Evolutionary conservation across 2,888 invertebrate genomes (phyloP).

Genomic region (Cremastinae sp.): DNA sequence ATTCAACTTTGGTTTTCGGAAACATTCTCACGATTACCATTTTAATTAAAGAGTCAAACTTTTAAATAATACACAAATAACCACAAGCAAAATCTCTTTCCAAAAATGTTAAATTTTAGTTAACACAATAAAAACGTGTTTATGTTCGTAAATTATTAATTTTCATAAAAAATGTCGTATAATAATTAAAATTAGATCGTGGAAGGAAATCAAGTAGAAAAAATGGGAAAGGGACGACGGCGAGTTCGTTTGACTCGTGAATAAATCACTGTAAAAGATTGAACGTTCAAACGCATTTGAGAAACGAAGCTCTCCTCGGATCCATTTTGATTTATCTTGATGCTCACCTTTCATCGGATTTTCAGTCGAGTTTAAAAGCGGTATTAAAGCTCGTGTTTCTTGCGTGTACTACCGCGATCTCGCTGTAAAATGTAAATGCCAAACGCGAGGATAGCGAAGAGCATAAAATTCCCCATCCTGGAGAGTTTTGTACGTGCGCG

Average conservation of each 20-base stretch:
- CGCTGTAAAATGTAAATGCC: constrained; percentile 49
- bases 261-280: constrained; percentile 49
- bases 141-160: too few species aligned
- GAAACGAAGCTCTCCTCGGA: constrained; percentile 21
- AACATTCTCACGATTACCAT: too few species aligned
- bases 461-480: constrained; percentile 44
- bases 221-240: background rate
- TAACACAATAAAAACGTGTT: too few species aligned
- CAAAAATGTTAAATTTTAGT: too few species aligned
- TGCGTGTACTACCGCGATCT: constrained; percentile 44
- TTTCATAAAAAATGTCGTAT: too few species aligned
- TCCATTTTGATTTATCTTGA: constrained; percentile 55
- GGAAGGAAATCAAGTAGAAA: background rate
- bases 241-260: constrained; percentile 23
- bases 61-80: too few species aligned
- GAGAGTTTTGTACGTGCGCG: background rate
- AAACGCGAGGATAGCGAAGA: constrained; percentile 32
- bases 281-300: constrained; percentile 10
- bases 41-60: too few species aligned
- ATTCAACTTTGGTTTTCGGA: too few species aligned
- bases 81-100: too few species aligned
- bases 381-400: constrained; percentile 46
- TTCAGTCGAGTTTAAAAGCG: constrained; percentile 19
- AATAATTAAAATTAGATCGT: too few species aligned
- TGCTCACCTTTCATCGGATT: constrained; percentile 50